Base-by-base conservation (phyloP, 2,797 vertebrate species). In the Tarsius wallacei region DNA sequence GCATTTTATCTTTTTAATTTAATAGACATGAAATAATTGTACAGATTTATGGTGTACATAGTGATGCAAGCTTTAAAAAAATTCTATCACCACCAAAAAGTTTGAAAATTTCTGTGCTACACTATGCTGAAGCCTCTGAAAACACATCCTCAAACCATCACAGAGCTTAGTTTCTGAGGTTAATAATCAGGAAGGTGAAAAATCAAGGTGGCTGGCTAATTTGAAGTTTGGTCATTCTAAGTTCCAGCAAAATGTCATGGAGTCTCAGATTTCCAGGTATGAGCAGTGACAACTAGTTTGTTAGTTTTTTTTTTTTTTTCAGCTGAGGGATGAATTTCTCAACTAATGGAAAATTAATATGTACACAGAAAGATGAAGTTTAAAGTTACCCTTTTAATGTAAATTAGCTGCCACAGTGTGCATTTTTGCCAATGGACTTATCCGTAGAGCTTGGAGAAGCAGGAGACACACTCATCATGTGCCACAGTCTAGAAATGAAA, bases 161-260 rank as follows among this genome's bases (percentile, higher is more conserved):
- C 2, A 85, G 53, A 81, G 21, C 17, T 68, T 87, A 55, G 22
- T 1, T 84, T 84, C 74, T 74, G 42, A 82, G 57, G 28, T 89
- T 95, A 87, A 16, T 88, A 70, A 80, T 55, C 24, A 93, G 19
- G 15, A 91, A 89, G 22, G 15, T 66, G 2, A 36, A 86, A 88
- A 93, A 83, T 26, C 15, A 59, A 68, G 74, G 57, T 86, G 51
- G 42, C 5, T 86, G 51, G 42, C 5, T 47, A 90, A 28, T 49
- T 66, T 82, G 82, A 93, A 93, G 78, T 86, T 36, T n/a, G 42
- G 4, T 91, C 21, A 68, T 78, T 90, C 42, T 95, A 63, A 78
- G 22, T 21, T 66, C 63, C n/a, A 28, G 76, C n/a, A 89, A 91
- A 82, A 63, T 87, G 31, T 83, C 80, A 78, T 55, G 70, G 77